These are phyloP conservation scores for Mylabris phalerata DNA, from an alignment of 1,140 invertebrate species.

Conservation along the genomic window DNA sequence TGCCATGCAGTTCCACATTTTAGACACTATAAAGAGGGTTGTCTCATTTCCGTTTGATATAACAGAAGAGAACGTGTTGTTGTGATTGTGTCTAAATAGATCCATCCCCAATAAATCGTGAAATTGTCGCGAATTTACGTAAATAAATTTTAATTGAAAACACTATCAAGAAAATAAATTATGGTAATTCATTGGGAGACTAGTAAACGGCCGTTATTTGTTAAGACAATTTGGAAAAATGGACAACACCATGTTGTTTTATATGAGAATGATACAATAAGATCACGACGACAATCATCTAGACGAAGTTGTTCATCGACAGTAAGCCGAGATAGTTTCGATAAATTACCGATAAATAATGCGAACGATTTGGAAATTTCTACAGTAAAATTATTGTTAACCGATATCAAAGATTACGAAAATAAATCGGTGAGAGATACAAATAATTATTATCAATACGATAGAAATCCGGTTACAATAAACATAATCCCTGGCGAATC, in stretches of 20 bases:
- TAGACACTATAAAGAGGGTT: no score
- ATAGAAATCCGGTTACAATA: neutral
- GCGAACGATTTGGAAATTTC: conserved; percentile 19
- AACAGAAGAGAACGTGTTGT: no score
- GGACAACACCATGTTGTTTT: conserved; percentile 64
- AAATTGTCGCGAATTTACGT: no score
- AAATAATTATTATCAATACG: neutral
- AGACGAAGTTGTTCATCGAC: neutral
- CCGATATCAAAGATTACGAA: conserved; percentile 4
- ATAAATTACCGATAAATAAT: neutral
- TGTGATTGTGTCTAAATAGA: no score
- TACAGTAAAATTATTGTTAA: conserved; percentile 18
- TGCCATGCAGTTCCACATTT: no score
- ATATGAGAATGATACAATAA: conserved; percentile 41
- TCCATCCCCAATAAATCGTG: no score
- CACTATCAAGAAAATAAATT: neutral
- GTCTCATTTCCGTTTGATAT: no score
- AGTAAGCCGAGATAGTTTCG: neutral
- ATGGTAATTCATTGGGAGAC: conserved; percentile 55
- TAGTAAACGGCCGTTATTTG: conserved; percentile 60
- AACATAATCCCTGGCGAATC: neutral
- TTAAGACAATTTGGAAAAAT: conserved; percentile 63
- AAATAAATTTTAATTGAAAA: no score
- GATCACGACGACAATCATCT: neutral
- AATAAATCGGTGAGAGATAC: neutral